Conservation (phyloP, 2,888 invertebrate genomes). For the Enchytraeus crypticus region DNA sequence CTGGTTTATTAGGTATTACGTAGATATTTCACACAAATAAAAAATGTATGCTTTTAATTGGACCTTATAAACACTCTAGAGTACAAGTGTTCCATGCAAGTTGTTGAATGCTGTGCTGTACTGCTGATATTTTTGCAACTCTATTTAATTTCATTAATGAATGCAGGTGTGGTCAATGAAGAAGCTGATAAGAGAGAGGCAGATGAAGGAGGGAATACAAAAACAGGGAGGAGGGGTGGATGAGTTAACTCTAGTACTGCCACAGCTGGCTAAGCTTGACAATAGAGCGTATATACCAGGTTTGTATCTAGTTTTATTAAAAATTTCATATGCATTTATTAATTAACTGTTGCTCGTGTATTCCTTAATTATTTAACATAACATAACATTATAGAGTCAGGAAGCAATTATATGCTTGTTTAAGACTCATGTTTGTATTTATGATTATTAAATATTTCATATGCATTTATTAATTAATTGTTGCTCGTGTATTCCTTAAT, state of each 20-base stretch:
- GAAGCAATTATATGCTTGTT: too few species aligned
- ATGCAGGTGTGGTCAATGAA: slow-evolving; percentile 45
- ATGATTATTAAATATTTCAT: too few species aligned
- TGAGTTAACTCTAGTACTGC: slow-evolving; percentile 44
- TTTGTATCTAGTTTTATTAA: slow-evolving; percentile 17
- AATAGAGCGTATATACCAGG: slow-evolving; percentile 47
- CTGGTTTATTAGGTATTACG: too few species aligned
- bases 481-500: too few species aligned
- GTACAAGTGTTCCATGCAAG: too few species aligned
- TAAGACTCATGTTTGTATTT: neutral
- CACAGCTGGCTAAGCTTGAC: slow-evolving; percentile 44
- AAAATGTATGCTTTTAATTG: too few species aligned
- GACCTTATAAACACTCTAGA: too few species aligned
- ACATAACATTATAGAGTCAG: too few species aligned
- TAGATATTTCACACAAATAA: too few species aligned
- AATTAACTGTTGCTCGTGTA: too few species aligned
- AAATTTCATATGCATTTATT: neutral
- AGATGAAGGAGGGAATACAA: slow-evolving; percentile 18
- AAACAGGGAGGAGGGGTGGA: slow-evolving; percentile 19
- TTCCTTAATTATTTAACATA: too few species aligned
- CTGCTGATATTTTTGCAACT: neutral
- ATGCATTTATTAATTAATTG: too few species aligned
- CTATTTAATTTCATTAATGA: neutral
- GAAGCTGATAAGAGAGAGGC: slow-evolving; percentile 38
- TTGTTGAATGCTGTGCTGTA: neutral